These are phyloP conservation scores for Drosophila picticornis DNA, from an alignment of 2,888 invertebrate species.

Conservation along the genomic window DNA sequence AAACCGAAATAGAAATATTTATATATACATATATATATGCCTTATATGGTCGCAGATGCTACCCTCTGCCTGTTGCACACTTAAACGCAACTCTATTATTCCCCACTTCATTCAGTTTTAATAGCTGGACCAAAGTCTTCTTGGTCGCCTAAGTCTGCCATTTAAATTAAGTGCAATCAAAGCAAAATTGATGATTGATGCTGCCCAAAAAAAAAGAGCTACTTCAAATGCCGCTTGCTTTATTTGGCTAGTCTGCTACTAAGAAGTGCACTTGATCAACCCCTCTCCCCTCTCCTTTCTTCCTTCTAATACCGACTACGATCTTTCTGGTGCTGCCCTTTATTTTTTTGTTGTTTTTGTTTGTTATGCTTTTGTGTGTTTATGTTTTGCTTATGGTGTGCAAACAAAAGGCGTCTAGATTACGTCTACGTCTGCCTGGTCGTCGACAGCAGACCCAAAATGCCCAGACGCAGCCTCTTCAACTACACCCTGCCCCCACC, in stretches of 20 bases:
- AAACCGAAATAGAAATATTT: too few species aligned
- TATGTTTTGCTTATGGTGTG: slow-evolving; percentile 27
- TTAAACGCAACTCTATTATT: not conserved
- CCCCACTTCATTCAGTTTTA: not conserved
- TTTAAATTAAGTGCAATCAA: slow-evolving; percentile 69
- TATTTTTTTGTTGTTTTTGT: not conserved
- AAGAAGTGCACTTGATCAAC: slow-evolving; percentile 47
- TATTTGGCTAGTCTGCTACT: not conserved
- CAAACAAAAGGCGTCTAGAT: slow-evolving; percentile 72
- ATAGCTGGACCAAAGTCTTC: slow-evolving; percentile 11
- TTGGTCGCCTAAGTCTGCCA: slow-evolving; percentile 50
- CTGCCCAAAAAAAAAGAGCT: not conserved
- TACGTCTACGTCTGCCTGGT: slow-evolving; percentile 55
- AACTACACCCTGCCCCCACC: slow-evolving; percentile 13
- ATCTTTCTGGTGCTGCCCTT: slow-evolving; percentile 28
- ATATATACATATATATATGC: not conserved
- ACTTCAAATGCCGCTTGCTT: not conserved
- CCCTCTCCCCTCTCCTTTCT: not conserved
- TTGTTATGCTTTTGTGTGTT: slow-evolving; percentile 44
- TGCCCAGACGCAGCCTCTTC: slow-evolving; percentile 31
- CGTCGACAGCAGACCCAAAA: slow-evolving; percentile 27
- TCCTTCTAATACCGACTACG: not conserved
- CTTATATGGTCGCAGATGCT: not conserved
- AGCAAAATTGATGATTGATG: slow-evolving; percentile 50
- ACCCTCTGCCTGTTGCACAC: not conserved